Conservation (phyloP, 2,888 invertebrate genomes). For the Epistrophe eligans region DNA sequence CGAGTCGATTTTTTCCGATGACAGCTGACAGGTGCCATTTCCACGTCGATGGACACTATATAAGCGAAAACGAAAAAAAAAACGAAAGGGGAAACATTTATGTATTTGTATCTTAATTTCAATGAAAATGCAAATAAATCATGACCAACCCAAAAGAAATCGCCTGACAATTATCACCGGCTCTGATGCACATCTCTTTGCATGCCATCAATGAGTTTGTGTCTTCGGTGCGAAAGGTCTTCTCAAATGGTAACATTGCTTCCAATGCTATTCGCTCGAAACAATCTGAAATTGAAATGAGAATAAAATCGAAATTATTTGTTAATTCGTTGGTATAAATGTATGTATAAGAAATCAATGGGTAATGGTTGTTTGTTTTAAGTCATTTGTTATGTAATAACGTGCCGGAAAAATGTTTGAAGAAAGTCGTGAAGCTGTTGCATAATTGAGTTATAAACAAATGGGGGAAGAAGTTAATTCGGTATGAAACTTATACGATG, state of each 20-base stretch:
- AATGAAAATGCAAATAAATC: conserved; percentile 33
- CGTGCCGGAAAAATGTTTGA: conserved; percentile 2
- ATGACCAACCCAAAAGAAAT: conserved; percentile 87
- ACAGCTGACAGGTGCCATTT: conserved; percentile 87
- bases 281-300: conserved; percentile 85
- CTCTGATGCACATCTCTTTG: conserved; percentile 87
- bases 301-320: conserved; percentile 28
- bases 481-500: neutral
- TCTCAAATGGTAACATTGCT: conserved; percentile 86
- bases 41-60: conserved; percentile 86
- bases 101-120: conserved; percentile 19
- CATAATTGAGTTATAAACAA: conserved; percentile 1
- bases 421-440: conserved; percentile 20
- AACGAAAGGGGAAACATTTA: conserved; percentile 49
- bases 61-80: neutral
- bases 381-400: neutral
- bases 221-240: conserved; percentile 86
- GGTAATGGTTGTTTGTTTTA: neutral
- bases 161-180: conserved; percentile 86
- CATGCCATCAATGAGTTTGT: conserved; percentile 87
- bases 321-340: conserved; percentile 20
- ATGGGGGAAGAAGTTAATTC: neutral
- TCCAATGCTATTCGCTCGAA: conserved; percentile 88
- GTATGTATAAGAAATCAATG: neutral
- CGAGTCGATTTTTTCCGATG: conserved; percentile 84